Percentiles rank a stretch among this genome's conserved stretches.
Evolutionary conservation across 2,113 vertebrate species (phyloP).

Genomic region (Entomyzon cyanotis): DNA sequence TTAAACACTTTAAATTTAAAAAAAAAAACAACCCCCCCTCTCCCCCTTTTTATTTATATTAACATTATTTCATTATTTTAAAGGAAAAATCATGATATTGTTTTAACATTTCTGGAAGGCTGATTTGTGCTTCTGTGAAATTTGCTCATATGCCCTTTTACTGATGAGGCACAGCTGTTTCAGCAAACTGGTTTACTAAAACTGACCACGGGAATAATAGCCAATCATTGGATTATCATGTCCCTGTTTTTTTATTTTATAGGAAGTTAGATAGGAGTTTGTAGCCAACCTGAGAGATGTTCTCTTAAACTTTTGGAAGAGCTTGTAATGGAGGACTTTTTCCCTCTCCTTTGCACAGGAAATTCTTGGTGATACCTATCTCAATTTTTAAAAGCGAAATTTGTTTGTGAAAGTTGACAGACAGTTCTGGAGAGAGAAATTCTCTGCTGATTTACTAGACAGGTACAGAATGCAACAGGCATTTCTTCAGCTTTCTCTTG

Average conservation of each 20-base stretch:
- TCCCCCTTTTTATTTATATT: too few relatives aligned
- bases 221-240: background rate
- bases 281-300: background rate
- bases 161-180: background rate
- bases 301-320: background rate
- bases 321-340: background rate
- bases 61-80: background rate
- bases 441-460: background rate
- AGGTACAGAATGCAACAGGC: background rate
- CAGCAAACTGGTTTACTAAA: constrained; percentile 8
- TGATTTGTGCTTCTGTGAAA: background rate
- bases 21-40: too few relatives aligned
- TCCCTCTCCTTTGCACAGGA: background rate
- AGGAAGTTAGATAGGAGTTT: background rate
- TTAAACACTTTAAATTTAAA: too few relatives aligned
- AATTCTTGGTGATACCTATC: background rate
- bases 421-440: background rate
- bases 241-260: constrained; percentile 13
- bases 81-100: background rate
- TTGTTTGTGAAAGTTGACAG: background rate
- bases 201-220: background rate
- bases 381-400: background rate
- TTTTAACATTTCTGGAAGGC: background rate
- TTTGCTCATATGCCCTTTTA: background rate
- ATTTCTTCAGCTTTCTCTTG: background rate